phyloP scores from a whole-genome alignment of 2,888 invertebrate species.

The Nephrotoma appendiculata region DNA sequence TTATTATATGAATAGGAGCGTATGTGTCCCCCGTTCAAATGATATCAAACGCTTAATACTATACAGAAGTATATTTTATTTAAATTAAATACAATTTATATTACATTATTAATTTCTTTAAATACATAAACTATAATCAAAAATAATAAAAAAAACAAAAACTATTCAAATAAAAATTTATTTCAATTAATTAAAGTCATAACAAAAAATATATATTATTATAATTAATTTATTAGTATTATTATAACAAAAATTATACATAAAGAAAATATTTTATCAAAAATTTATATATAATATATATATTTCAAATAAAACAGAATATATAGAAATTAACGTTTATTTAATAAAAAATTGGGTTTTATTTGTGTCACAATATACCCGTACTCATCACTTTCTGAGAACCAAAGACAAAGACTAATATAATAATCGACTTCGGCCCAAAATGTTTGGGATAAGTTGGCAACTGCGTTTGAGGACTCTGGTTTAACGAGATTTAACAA shows the following conservation, averaged over 20 bases:
- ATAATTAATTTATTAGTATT: background rate
- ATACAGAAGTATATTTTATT: background rate
- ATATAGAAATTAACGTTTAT: background rate
- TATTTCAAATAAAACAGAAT: background rate
- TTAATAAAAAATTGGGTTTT: background rate
- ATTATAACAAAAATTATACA: background rate
- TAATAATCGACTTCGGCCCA: too few relatives aligned
- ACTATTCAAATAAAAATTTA: background rate
- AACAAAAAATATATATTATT: background rate
- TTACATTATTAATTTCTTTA: background rate
- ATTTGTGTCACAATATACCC: too few relatives aligned
- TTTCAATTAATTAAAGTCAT: background rate
- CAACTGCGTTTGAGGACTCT: too few relatives aligned
- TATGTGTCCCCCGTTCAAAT: background rate
- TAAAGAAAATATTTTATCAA: background rate
- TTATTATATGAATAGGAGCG: background rate
- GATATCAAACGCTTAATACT: background rate
- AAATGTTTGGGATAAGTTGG: too few relatives aligned
- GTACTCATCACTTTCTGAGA: too few relatives aligned
- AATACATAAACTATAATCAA: background rate
- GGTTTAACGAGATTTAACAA: too few relatives aligned
- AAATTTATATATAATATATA: background rate
- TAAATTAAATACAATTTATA: background rate
- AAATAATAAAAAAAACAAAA: background rate
- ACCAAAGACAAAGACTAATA: too few relatives aligned